Evolutionary conservation across 2,113 vertebrate genomes (phyloP).

Genomic region (Carlito syrichta): DNA sequence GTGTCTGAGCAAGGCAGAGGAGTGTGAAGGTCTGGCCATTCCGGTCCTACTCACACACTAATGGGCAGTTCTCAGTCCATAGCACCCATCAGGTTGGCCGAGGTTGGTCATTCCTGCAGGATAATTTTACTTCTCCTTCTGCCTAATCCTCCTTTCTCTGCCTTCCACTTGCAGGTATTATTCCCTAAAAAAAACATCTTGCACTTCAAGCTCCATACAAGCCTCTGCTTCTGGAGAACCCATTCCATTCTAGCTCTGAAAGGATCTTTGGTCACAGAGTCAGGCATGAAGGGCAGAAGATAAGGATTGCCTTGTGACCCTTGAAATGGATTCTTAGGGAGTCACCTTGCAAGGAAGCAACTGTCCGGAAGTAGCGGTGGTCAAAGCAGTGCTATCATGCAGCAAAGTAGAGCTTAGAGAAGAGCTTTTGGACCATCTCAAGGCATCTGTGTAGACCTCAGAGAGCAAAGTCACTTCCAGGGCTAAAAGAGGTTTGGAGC

Average conservation of each 20-base stretch:
- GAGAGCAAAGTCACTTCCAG: not conserved
- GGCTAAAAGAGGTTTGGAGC: not conserved
- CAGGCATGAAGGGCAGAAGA: not conserved
- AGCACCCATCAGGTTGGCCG: rapidly evolving
- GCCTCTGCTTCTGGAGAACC: not conserved
- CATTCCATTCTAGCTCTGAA: not conserved
- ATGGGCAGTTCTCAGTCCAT: not conserved
- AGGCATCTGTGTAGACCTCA: not conserved
- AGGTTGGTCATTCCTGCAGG: rapidly evolving
- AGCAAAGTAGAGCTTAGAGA: not conserved
- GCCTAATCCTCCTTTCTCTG: not conserved
- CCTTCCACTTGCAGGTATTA: not conserved
- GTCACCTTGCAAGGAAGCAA: not conserved
- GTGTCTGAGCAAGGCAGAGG: rapidly evolving
- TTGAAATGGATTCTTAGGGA: not conserved
- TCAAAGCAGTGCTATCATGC: not conserved
- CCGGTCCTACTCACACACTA: rapidly evolving
- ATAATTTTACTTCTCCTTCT: not conserved
- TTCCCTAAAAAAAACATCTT: not conserved
- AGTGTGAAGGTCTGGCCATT: not conserved
- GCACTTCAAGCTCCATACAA: not conserved
- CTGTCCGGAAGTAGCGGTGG: not conserved
- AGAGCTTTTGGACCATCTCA: not conserved
- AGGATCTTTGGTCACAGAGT: not conserved
- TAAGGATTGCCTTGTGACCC: not conserved